phyloP scores from a whole-genome alignment of 2,888 invertebrate genomes.

The Lasioglossum calceatum region DNA sequence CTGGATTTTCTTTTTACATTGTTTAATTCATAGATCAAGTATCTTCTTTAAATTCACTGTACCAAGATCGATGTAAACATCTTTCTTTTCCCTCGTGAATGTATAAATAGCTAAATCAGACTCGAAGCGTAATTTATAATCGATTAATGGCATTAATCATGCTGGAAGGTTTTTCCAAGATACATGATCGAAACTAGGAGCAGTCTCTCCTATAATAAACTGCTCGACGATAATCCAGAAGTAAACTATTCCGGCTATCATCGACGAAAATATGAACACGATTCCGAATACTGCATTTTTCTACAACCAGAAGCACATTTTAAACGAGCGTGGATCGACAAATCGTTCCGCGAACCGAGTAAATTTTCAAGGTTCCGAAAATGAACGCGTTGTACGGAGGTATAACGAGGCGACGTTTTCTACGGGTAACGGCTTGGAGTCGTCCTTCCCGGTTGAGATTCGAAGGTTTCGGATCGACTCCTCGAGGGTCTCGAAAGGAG shows the following conservation, averaged over 20 bases:
- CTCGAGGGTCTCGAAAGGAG: slow-evolving; percentile 15
- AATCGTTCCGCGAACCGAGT: neutral
- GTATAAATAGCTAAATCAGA: too few relatives aligned
- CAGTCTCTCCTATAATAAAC: neutral
- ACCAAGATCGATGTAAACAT: too few relatives aligned
- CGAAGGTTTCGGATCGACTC: slow-evolving; percentile 23
- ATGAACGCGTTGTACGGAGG: neutral
- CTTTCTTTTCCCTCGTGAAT: too few relatives aligned
- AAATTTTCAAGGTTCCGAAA: neutral
- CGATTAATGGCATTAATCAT: neutral
- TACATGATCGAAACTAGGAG: neutral
- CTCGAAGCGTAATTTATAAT: neutral
- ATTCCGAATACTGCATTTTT: neutral
- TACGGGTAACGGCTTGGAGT: neutral
- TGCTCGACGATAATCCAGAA: neutral
- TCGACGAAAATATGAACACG: neutral
- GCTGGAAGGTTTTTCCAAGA: neutral
- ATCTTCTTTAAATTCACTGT: too few relatives aligned
- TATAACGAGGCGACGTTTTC: neutral
- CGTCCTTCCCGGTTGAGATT: slow-evolving; percentile 1
- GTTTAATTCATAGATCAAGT: too few relatives aligned
- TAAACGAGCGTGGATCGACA: too few relatives aligned
- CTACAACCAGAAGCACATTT: too few relatives aligned
- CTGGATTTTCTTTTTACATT: too few relatives aligned
- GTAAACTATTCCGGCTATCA: neutral